Evolutionary conservation across 2,888 invertebrate species (phyloP), one percentile per base, ranked within the genome.

Genomic region (Caradrina clavipalpis): DNA sequence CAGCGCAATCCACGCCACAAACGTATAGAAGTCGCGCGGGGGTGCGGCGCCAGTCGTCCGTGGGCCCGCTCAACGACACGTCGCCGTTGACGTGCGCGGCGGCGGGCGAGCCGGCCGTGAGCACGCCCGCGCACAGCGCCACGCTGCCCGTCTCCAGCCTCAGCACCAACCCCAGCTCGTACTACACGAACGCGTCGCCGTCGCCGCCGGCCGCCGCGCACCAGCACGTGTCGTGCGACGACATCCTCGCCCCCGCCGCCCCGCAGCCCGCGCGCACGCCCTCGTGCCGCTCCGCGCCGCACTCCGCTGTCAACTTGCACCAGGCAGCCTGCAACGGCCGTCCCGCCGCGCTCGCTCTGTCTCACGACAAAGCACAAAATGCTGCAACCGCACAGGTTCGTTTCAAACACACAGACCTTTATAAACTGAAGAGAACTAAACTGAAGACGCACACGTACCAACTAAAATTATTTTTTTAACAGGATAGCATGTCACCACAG

Each of bases 1-100:
- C 96, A 97, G 97, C 97, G 66, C 97, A 97, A 94, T 96, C 97
- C 31, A 97, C 97, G 59, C 97, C 97, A 31, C 97, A 96, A 87
- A 95, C 97, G 76, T 96, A 96, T 79, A 95, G 97, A 83, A 96
- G 97, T 74, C 94, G 96, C 64, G 95, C 96, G 58, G 97, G 96
- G 19, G 97, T 97, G 64, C 94, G 97, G 19, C 95, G 97, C 26
- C 97, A 97, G 88, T 97, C 97, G 11, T 97, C 97, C 0, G 96
- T 96, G 81, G 97, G 97, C 4, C 96, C 96, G 0, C 93, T 97
- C 81, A 96, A 97, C 82, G 96, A 96, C 85, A 95, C 95, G 63
- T 96, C 95, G 0, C 96, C 96, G 70, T 88, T 96, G 83, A 94
- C 95, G 53, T 90, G 87, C 47, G 86, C 84, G 22, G 91, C 89